These are phyloP conservation scores for Felis catus DNA, from an alignment of 2,113 vertebrate species.

Conservation along the genomic window F.catus_Fca126_mat1.0 CM031416.1:125863001-125863500, in stretches of 20 bases:
- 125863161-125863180: not conserved
- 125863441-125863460: too few relatives aligned
- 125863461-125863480: too few relatives aligned
- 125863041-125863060: not conserved
- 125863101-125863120: not conserved
- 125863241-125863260: not conserved
- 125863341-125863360: not conserved
- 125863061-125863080: not conserved
- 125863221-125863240: not conserved
- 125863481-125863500: too few relatives aligned
- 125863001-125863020: not conserved
- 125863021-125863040: not conserved
- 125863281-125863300: not conserved
- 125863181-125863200: too few relatives aligned
- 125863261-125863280: not conserved
- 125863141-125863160: not conserved
- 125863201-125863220: rapidly evolving
- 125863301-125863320: not conserved
- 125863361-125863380: not conserved
- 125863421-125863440: too few relatives aligned
- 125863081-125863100: not conserved
- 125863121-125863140: not conserved
- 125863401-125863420: not conserved
- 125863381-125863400: not conserved
- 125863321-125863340: not conserved